These are phyloP conservation scores for Hypomecis atomaria DNA, from an alignment of 2,888 invertebrate species.

Conservation along the genomic window DNA sequence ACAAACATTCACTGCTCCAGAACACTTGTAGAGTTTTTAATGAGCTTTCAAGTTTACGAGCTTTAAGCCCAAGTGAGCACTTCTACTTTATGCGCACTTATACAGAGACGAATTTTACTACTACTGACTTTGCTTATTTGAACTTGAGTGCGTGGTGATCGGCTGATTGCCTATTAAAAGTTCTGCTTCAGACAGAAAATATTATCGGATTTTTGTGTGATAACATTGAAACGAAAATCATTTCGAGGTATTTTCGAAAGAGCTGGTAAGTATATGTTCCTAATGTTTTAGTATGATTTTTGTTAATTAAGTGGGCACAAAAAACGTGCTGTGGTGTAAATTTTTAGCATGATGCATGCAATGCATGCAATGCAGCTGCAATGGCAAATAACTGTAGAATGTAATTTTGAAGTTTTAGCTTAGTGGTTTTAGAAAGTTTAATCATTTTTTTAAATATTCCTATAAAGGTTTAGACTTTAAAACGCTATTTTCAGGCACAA, in stretches of 20 bases:
- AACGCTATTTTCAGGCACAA: no score
- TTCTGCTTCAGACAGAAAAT: constrained; percentile 8
- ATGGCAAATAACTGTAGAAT: no score
- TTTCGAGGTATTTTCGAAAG: background rate
- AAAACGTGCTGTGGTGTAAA: no score
- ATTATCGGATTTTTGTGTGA: constrained; percentile 3
- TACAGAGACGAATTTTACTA: constrained; percentile 20
- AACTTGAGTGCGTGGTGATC: constrained; percentile 15
- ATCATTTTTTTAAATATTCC: no score
- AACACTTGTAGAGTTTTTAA: constrained; percentile 46
- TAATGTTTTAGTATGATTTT: background rate
- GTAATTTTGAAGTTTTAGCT: no score
- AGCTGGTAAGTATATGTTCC: background rate
- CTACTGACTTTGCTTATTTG: constrained; percentile 20
- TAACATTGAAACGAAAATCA: background rate
- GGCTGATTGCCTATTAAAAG: constrained; percentile 20
- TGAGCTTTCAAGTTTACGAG: constrained; percentile 37
- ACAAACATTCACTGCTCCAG: constrained; percentile 33
- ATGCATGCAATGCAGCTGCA: no score
- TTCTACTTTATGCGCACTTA: constrained; percentile 31
- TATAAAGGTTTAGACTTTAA: no score
- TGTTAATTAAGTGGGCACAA: no score
- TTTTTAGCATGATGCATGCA: no score
- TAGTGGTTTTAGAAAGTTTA: no score
- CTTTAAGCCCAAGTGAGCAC: constrained; percentile 31